Evolutionary conservation across 2,888 invertebrate genomes (phyloP), one percentile per base, ranked within the genome.

Genomic region (Palloptera scutellata): DNA sequence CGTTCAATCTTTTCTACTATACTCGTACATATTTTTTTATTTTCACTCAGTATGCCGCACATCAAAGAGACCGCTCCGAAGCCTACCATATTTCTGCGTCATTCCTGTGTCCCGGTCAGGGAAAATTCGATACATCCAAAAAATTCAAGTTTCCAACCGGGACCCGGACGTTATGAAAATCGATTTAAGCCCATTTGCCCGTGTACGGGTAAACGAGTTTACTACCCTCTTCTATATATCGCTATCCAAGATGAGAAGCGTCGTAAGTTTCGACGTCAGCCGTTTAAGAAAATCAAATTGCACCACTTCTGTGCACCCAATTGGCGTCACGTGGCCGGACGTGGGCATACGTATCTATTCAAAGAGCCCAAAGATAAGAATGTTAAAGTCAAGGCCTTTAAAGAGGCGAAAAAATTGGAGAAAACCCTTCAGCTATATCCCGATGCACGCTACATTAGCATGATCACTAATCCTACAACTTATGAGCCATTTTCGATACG

Each of bases 151-250:
- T 82, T 81, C 42, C 67, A 69, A 5, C 79, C 81, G 0, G 81
- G 76, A 0, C 81, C 83, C 0, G 83, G 83, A 0, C 80, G 83
- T 1, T 83, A 82, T 59, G 78, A 80, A 2, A 70, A 61, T 19
- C 75, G 79, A 19, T 79, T 72, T 64, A 57, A 71, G 0, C 64
- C 70, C 3, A 64, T 69, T 4, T 81, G 82, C 59, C 70, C 74
- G 10, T 80, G 81, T 55, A 52, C 70, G 8, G 17, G 68, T 1
- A 73, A 74, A 13, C 74, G 73, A 19, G 70, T 67, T 1, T 62
- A 55, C 3, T 61, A 73, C 59, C 78, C 82, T 1, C 72, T 71
- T 0, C 64, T 81, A 4, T 72, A 74, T 54, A n/a, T 81, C 2
- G 1, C 64, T 1, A 76, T 83, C 1, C 83, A 83, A 3, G 74